phyloP scores from a whole-genome alignment of 1,140 invertebrate species.

The Ptiloglossa arizonensis region DNA sequence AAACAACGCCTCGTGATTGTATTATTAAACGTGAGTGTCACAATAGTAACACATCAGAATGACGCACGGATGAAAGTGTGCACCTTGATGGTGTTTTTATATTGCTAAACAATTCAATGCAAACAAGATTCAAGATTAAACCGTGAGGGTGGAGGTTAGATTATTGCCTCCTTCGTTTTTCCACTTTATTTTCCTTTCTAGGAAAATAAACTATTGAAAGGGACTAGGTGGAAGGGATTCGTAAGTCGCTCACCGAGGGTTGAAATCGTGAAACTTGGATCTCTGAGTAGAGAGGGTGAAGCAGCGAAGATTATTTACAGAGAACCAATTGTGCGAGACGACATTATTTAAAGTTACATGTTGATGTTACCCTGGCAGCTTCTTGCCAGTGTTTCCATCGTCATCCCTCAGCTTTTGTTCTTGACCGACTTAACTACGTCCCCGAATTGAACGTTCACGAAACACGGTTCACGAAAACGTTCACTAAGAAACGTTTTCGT shows the following conservation, averaged over 20 bases:
- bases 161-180: not conserved
- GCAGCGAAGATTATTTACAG: slow-evolving; percentile 62
- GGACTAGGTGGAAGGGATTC: slow-evolving; percentile 24
- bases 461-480: not conserved
- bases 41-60: too few relatives aligned
- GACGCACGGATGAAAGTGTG: too few relatives aligned
- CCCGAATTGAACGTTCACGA: not conserved
- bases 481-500: slow-evolving; percentile 20
- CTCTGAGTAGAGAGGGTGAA: not conserved
- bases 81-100: too few relatives aligned
- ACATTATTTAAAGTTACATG: slow-evolving; percentile 70
- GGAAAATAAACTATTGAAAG: slow-evolving; percentile 14
- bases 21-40: too few relatives aligned
- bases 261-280: slow-evolving; percentile 9
- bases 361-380: slow-evolving; percentile 27
- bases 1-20: not conserved
- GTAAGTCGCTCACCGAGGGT: slow-evolving; percentile 30
- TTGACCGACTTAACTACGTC: slow-evolving; percentile 2
- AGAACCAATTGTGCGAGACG: slow-evolving; percentile 68
- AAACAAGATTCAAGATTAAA: slow-evolving; percentile 13
- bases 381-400: not conserved
- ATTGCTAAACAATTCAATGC: not conserved
- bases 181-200: not conserved
- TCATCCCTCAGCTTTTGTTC: slow-evolving; percentile 14
- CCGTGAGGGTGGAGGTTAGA: not conserved